Evolutionary conservation across 2,888 invertebrate genomes (phyloP), one percentile per base, ranked within the genome.

Genomic region (Ornithoptera alexandrae): DNA sequence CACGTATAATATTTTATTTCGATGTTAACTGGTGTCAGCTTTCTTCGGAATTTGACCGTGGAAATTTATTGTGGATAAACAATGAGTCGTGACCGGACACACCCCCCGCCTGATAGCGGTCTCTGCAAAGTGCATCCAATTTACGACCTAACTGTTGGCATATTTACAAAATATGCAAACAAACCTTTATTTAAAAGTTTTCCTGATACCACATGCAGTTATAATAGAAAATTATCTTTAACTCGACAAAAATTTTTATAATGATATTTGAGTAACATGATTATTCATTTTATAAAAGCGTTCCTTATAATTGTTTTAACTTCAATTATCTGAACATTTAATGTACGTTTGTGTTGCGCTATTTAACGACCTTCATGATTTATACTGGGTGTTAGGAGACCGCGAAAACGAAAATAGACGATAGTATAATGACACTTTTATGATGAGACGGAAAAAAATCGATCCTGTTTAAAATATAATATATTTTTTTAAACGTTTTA

Each of bases 31-130:
- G 79, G 79, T 81, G 83, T 83, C 81, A 82, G 82, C 80, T 83
- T 82, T 85, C 81, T 77, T 79, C 76, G 77, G 83, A 84, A 85
- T 84, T 85, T 82, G 84, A 84, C 85, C 81, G 81, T 81, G 81
- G 86, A 85, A 84, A 85, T 87, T 89, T 87, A 84, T 87, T 86
- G 84, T 86, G 84, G 84, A 88, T 89, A 89, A 90, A 90, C 89
- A 90, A 87, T 87, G 81, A 82, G 79, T 90, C 92, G 92, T 92
- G 92, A 90, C 82, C 74, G 77, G 78, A 76, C 81, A 84, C 88
- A 84, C 90, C 91, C 85, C 78, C 79, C 82, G 81, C 81, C 78
- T 78, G 79, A 85, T 88, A 88, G 86, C 87, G 85, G 86, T 82
- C 84, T 82, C 82, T 80, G 78, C 80, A 81, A 84, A 80, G 83